These are phyloP conservation scores for Mesoclemmys tuberculata DNA, from an alignment of 2,113 vertebrate genomes.

Conservation along the genomic window DNA sequence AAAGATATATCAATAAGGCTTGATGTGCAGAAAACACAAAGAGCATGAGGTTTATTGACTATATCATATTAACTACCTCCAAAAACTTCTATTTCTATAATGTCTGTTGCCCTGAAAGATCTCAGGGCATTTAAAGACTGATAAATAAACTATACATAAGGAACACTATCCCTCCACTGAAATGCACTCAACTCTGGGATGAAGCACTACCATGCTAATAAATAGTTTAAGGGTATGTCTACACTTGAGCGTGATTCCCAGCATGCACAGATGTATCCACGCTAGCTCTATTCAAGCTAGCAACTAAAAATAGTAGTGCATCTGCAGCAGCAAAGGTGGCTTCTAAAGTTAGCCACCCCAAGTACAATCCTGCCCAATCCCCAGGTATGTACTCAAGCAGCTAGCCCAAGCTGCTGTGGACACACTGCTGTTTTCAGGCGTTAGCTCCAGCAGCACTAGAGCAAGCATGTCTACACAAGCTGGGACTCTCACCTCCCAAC, in stretches of 20 bases:
- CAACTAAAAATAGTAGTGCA: not conserved
- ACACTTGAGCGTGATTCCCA: not conserved
- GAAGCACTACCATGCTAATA: not conserved
- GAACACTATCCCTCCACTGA: conserved; percentile 6
- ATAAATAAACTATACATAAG: not conserved
- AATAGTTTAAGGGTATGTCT: not conserved
- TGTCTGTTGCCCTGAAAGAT: conserved; percentile 55
- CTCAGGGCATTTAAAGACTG: not conserved
- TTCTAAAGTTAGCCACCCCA: not conserved
- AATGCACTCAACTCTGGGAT: not conserved
- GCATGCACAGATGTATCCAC: not conserved
- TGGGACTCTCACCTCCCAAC: not conserved
- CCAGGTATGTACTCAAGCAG: not conserved
- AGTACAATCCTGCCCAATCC: not conserved
- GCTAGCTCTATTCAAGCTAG: not conserved
- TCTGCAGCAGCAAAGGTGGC: not conserved
- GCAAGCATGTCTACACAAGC: not conserved
- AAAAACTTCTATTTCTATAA: conserved; percentile 43
- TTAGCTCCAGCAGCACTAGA: too few species aligned
- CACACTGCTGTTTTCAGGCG: not conserved
- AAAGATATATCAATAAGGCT: conserved; percentile 28
- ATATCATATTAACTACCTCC: conserved; percentile 11
- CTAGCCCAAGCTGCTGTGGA: not conserved
- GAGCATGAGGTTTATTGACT: conserved; percentile 31
- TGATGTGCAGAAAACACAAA: conserved; percentile 44